Conservation (phyloP, 1,140 invertebrate species). For the Lasioglossum albipes region DNA sequence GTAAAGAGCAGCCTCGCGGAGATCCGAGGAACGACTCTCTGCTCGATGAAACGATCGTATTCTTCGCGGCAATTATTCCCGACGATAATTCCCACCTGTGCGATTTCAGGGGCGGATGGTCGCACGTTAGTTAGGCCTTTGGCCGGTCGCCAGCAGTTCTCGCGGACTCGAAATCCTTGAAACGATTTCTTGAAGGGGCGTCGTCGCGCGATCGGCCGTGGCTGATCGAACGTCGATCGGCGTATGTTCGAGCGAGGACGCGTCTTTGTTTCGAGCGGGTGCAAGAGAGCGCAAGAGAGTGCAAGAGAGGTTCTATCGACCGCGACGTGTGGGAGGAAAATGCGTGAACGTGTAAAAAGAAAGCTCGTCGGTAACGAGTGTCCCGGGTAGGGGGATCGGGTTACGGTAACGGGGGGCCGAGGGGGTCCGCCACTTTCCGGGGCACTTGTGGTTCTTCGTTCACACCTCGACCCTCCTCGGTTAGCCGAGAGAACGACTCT, state of each 20-base stretch:
- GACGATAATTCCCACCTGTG: conserved; percentile 1
- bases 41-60: neutral
- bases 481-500: conserved; percentile 54
- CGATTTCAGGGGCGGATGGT: neutral
- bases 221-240: conserved; percentile 63
- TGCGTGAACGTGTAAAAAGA: conserved; percentile 72
- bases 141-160: neutral
- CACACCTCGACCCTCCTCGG: conserved; percentile 70
- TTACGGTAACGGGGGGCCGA: conserved; percentile 51
- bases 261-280: too few species aligned
- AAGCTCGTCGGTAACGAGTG: conserved; percentile 50
- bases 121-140: neutral
- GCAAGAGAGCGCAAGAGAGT: too few species aligned
- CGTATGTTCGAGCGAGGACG: neutral
- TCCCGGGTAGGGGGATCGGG: conserved; percentile 40
- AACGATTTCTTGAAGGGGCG: conserved; percentile 63
- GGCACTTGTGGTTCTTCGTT: conserved; percentile 78
- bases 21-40: neutral
- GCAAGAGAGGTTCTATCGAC: too few species aligned
- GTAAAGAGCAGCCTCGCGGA: neutral
- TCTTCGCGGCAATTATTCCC: neutral
- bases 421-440: conserved; percentile 60
- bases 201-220: conserved; percentile 52
- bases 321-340: conserved; percentile 60
- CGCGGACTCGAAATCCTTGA: conserved; percentile 54